phyloP scores from a whole-genome alignment of 2,797 vertebrate genomes.

The Enteromius treurensis region DNA sequence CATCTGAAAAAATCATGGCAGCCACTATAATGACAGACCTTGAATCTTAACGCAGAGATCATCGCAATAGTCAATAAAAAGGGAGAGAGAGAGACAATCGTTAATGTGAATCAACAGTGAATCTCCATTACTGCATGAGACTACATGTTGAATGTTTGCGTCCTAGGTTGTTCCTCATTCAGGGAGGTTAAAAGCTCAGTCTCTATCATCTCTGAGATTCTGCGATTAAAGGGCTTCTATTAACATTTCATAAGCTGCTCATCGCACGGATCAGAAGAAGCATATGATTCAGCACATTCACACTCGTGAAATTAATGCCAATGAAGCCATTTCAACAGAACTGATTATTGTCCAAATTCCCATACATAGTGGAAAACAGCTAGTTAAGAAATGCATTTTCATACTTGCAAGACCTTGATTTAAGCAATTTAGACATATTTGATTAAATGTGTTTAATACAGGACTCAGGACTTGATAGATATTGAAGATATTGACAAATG shows the following conservation, averaged over 20 bases:
- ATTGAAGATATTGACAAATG: background rate
- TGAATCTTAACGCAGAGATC: constrained; percentile 13
- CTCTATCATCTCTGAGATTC: constrained; percentile 41
- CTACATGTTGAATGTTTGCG: constrained; percentile 48
- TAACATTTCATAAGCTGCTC: constrained; percentile 57
- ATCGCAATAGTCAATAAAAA: background rate
- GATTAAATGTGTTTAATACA: background rate
- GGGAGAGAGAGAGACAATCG: background rate
- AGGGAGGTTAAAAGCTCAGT: constrained; percentile 40
- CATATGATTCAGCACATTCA: constrained; percentile 54
- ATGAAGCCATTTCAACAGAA: background rate
- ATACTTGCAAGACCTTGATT: background rate
- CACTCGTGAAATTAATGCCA: constrained; percentile 56
- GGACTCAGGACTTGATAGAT: background rate
- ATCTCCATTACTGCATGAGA: constrained; percentile 24
- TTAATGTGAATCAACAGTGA: constrained; percentile 4
- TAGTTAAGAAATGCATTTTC: background rate
- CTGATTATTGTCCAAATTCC: background rate
- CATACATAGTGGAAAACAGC: background rate
- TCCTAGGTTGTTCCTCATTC: constrained; percentile 39
- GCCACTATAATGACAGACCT: constrained; percentile 7
- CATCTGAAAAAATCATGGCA: constrained; percentile 20
- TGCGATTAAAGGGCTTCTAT: constrained; percentile 46
- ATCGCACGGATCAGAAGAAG: constrained; percentile 60
- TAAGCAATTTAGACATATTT: background rate